Percentiles rank a stretch among this genome's conserved stretches.
These are phyloP conservation scores for Anthopleura xanthogrammica DNA, from an alignment of 92 coral and sea anemone genomes.

Conservation along the genomic window DNA sequence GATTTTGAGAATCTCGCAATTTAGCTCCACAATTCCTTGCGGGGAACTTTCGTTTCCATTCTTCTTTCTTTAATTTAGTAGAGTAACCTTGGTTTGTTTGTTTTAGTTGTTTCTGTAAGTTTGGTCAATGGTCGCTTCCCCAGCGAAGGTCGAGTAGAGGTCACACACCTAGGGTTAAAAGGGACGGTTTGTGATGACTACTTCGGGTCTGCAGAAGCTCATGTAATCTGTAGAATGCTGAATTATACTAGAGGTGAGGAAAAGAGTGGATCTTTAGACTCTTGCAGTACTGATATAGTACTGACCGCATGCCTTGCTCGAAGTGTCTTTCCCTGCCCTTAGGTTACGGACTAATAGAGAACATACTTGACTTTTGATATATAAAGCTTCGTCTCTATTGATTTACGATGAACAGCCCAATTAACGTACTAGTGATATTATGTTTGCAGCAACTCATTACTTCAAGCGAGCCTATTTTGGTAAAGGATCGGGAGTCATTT, in stretches of 20 bases:
- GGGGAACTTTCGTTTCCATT: too few relatives aligned
- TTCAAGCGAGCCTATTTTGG: neutral
- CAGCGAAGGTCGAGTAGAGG: slow-evolving; percentile 53
- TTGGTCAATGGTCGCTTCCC: slow-evolving; percentile 31
- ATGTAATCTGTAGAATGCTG: slow-evolving; percentile 57
- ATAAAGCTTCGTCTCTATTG: too few relatives aligned
- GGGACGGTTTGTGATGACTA: slow-evolving; percentile 65
- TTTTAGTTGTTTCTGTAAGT: slow-evolving; percentile 30
- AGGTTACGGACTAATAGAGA: too few relatives aligned
- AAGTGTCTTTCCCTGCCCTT: too few relatives aligned
- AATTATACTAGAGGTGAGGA: slow-evolving; percentile 41
- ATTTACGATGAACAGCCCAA: neutral
- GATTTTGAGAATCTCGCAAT: too few relatives aligned
- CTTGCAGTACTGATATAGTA: neutral
- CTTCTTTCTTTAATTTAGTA: too few relatives aligned
- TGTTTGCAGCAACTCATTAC: neutral
- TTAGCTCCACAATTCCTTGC: too few relatives aligned
- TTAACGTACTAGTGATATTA: neutral
- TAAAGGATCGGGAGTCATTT: slow-evolving; percentile 9
- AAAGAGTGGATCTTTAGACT: neutral
- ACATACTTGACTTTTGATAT: too few relatives aligned
- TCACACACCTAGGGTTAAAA: slow-evolving; percentile 21
- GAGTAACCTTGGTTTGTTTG: neutral
- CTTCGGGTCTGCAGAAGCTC: slow-evolving; percentile 55
- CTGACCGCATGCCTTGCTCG: too few relatives aligned